phyloP scores from a whole-genome alignment of 2,888 invertebrate genomes.

The Drosophila limbata region DNA sequence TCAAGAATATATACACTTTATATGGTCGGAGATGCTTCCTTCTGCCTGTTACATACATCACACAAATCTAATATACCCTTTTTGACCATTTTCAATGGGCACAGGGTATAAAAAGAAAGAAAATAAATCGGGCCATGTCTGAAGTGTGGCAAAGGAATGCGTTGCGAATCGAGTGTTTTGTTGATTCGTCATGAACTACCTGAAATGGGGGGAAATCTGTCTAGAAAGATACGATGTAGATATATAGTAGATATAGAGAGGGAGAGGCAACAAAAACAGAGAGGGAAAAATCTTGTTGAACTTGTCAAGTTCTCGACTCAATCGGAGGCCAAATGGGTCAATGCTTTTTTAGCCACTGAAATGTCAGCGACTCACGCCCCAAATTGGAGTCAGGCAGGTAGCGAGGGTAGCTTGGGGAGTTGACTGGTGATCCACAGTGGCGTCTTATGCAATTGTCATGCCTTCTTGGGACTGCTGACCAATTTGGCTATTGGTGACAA shows the following conservation, averaged over 20 bases:
- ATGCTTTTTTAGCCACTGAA: slow-evolving; percentile 26
- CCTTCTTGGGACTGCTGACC: slow-evolving; percentile 38
- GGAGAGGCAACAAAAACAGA: not conserved
- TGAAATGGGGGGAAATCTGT: slow-evolving; percentile 1
- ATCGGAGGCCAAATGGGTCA: slow-evolving; percentile 12
- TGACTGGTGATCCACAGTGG: slow-evolving; percentile 5
- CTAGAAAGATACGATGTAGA: slow-evolving; percentile 4
- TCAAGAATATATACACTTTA: no score
- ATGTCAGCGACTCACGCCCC: slow-evolving; percentile 52
- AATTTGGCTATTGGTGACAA: slow-evolving; percentile 84
- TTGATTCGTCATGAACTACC: slow-evolving; percentile 44
- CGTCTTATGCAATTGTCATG: slow-evolving; percentile 41
- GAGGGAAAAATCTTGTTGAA: slow-evolving; percentile 21
- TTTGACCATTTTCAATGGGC: no score
- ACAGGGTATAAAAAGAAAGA: no score
- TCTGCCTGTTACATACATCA: no score
- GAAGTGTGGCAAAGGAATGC: slow-evolving; percentile 56
- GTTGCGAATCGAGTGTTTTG: slow-evolving; percentile 31
- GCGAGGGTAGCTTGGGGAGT: not conserved
- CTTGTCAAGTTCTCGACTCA: slow-evolving; percentile 22
- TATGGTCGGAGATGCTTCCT: no score
- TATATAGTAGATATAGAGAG: not conserved
- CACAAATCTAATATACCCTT: no score
- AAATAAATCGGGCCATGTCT: slow-evolving; percentile 26
- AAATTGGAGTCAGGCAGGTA: slow-evolving; percentile 35